phyloP scores from a whole-genome alignment of 2,797 vertebrate species.

The Sebastes aleutianus region DNA sequence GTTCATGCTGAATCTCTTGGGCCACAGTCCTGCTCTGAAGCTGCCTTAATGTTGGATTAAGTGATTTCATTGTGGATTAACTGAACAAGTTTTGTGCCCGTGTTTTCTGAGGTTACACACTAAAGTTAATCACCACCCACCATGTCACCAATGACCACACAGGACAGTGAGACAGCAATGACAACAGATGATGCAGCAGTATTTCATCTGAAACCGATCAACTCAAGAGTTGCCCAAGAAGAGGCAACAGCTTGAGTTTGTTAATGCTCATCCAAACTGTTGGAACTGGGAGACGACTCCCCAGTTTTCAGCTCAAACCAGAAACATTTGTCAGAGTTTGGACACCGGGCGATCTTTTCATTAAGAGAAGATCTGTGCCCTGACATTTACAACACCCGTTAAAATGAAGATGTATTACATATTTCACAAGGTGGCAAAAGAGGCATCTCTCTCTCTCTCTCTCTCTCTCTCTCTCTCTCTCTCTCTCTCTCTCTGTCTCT shows the following conservation, averaged over 20 bases:
- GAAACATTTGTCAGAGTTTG: constrained; percentile 75
- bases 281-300: constrained; percentile 33
- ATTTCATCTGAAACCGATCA: constrained; percentile 47
- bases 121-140: constrained; percentile 12
- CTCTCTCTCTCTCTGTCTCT: too few species aligned
- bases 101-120: constrained; percentile 9
- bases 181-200: constrained; percentile 33
- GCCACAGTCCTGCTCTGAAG: constrained; percentile 1
- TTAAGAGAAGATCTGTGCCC: constrained; percentile 78
- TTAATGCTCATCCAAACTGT: constrained; percentile 54
- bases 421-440: constrained; percentile 77
- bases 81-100: background rate
- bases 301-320: constrained; percentile 58
- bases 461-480: too few species aligned
- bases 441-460: constrained; percentile 12
- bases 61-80: constrained; percentile 21
- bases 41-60: constrained; percentile 19
- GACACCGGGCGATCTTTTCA: constrained; percentile 76
- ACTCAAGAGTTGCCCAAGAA: constrained; percentile 16
- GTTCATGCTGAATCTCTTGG: background rate
- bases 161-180: background rate
- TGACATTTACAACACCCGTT: constrained; percentile 79
- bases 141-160: constrained; percentile 16
- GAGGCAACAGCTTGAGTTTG: constrained; percentile 63
- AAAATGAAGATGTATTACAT: constrained; percentile 84